These are phyloP conservation scores for Centropus bengalensis DNA, from an alignment of 2,113 vertebrate species.

Conservation along the genomic window DNA sequence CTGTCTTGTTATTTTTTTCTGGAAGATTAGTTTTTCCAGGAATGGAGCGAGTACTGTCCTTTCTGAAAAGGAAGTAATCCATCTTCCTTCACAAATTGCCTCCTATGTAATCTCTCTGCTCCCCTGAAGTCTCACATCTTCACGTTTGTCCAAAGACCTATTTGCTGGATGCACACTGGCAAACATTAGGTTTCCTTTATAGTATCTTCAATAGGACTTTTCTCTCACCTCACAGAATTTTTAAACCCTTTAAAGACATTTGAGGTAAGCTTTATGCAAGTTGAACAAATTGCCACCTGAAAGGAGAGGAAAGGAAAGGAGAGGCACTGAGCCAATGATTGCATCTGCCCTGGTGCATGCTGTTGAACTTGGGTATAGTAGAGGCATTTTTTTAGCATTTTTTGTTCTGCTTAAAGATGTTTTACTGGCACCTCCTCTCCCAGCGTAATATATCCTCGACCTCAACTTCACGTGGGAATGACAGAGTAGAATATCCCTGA, in stretches of 20 bases:
- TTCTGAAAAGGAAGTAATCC: not conserved
- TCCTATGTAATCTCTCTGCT: not conserved
- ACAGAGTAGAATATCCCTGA: not conserved
- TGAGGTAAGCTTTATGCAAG: not conserved
- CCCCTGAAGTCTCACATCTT: not conserved
- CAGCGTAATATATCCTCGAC: not conserved
- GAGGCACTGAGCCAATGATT: not conserved
- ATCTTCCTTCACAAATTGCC: not conserved
- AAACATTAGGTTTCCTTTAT: not conserved
- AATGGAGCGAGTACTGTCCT: not conserved
- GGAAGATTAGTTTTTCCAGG: not conserved
- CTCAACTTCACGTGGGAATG: not conserved
- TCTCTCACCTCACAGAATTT: not conserved
- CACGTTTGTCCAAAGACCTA: not conserved
- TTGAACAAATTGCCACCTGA: not conserved
- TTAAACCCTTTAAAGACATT: not conserved
- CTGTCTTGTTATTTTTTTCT: not conserved
- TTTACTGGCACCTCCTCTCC: not conserved
- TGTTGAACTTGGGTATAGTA: not conserved
- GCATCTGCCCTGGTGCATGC: not conserved
- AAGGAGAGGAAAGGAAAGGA: no score
- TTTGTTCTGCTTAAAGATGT: not conserved
- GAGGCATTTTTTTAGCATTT: not conserved
- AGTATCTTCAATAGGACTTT: not conserved
- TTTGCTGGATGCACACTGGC: rapidly evolving